Evolutionary conservation across 2,888 invertebrate species (phyloP), one percentile per base, ranked within the genome.

Genomic region (Dimorphilus gyrociliatus): DNA sequence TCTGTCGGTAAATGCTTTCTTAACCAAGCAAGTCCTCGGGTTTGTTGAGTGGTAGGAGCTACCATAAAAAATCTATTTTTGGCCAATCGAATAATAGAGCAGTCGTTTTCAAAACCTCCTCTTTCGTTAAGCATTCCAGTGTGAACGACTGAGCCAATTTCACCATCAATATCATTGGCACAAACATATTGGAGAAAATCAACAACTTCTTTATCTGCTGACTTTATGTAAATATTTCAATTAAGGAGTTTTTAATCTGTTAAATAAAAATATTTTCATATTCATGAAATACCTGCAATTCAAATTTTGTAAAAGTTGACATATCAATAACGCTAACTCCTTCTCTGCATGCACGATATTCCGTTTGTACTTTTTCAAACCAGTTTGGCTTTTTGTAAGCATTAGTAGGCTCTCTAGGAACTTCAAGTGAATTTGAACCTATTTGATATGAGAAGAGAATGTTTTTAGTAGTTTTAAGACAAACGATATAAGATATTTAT

Each of bases 101-200:
- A 92, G 63, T 94, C 94, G 54, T 94, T 94, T 65, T 94, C 92
- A 58, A 92, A 94, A 10, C 94, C 94, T 2, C 94, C 94, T 7
- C 73, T 70, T 38, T 72, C 68, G 64, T 94, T 92, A 64, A 92
- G 90, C 90, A 94, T 90, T 40, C 94, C 94, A 0, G 90, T 90
- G 61, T 92, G 92, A 37, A 90, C 84, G 42, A 92, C 82, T 48
- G 80, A 76, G 16, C 88, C 90, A 3, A 85, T 70, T 0, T 86
- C 81, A 2, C 86, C 81, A 57, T 94, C 86, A 6, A 94, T 82
- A 60, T 94, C 79, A 56, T 92, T 92, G 2, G 90, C 88, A 55
- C 94, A 94, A 17, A 94, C 64, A 60, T 79, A 81, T 61, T 94
- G 92, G 12, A 94, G 68, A 28, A 79, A 71, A 32, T 82, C 75